phyloP scores from a whole-genome alignment of 1,140 invertebrate genomes.

The Drosophila watanabei region DNA sequence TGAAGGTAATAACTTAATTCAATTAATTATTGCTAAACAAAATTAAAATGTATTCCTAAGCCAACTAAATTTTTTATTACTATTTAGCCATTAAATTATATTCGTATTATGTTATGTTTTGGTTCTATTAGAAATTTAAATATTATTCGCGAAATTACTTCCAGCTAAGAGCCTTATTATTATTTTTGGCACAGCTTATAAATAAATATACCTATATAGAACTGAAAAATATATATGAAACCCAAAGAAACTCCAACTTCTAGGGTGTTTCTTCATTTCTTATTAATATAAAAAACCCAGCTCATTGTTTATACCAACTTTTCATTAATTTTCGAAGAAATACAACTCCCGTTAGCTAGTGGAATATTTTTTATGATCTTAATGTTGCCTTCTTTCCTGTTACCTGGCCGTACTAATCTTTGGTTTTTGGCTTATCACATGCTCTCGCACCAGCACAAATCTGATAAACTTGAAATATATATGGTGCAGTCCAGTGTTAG shows the following conservation, averaged over 20 bases:
- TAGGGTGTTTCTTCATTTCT: neutral
- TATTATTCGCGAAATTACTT: neutral
- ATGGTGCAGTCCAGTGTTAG: slow-evolving; percentile 2
- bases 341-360: slow-evolving; percentile 1
- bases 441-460: slow-evolving; percentile 37
- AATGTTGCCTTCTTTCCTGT: slow-evolving; percentile 25
- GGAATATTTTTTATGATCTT: slow-evolving; percentile 41
- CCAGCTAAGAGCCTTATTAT: neutral
- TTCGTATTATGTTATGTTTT: neutral
- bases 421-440: slow-evolving; percentile 46
- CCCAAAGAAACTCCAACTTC: neutral
- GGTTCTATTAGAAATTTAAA: neutral
- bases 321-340: neutral
- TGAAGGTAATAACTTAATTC: too few species aligned
- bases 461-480: slow-evolving; percentile 57
- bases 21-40: too few species aligned
- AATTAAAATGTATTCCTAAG: too few species aligned
- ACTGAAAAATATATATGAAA: neutral
- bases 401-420: slow-evolving; percentile 33
- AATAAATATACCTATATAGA: neutral
- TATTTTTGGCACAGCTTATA: neutral
- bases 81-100: too few species aligned
- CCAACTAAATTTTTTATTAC: too few species aligned
- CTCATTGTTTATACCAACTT: slow-evolving; percentile 4
- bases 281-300: neutral